These are phyloP conservation scores for Cynopterus brachyotis DNA, from an alignment of 2,113 vertebrate species.

Conservation along the genomic window DNA sequence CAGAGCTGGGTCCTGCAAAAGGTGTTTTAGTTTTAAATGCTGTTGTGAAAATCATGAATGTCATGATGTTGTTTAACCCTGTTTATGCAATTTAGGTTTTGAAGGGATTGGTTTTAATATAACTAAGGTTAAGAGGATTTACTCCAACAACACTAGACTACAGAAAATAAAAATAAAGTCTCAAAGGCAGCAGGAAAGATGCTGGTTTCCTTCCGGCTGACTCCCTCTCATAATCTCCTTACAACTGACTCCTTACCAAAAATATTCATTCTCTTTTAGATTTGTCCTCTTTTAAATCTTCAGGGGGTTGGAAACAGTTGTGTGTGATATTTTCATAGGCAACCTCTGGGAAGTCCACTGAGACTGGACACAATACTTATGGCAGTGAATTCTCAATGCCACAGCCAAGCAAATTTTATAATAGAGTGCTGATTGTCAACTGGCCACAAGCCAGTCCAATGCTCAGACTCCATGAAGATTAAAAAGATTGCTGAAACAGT, in stretches of 20 bases:
- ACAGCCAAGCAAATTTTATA: background rate
- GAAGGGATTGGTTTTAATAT: background rate
- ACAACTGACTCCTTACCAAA: background rate
- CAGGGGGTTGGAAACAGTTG: background rate
- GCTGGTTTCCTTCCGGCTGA: background rate
- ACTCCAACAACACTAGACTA: background rate
- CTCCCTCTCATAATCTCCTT: background rate
- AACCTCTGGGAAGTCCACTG: background rate
- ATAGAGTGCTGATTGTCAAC: background rate
- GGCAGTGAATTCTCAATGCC: background rate
- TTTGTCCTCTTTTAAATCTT: conserved; percentile 1
- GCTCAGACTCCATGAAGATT: background rate
- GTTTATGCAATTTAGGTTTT: background rate
- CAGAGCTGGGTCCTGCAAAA: too few relatives aligned
- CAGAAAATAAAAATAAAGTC: background rate
- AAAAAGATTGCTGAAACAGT: background rate
- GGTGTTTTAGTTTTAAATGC: background rate
- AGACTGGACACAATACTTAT: background rate
- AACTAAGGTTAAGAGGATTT: background rate
- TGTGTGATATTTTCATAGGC: conserved; percentile 56
- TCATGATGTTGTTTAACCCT: background rate
- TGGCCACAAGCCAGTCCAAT: background rate
- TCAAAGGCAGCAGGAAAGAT: background rate
- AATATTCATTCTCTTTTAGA: conserved; percentile 45
- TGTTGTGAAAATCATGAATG: background rate